A percentile compares a stretch with the other conserved stretches of the same genome.
phyloP scores from a whole-genome alignment of 2,113 vertebrate genomes.

The Actenoides hombroni region DNA sequence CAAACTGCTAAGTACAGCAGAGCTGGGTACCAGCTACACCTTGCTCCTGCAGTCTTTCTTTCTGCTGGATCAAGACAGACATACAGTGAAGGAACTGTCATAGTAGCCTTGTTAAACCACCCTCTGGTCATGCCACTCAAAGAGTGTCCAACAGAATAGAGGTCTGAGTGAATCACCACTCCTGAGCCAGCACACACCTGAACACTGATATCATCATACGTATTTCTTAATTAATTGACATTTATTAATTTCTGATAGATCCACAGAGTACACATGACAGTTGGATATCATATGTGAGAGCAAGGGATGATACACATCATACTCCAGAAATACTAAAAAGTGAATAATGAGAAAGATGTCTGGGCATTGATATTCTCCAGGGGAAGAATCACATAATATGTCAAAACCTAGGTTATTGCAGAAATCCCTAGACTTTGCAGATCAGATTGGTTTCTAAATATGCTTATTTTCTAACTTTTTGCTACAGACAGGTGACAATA shows the following conservation, averaged over 20 bases:
- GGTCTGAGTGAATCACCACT: too few relatives aligned
- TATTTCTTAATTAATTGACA: not conserved
- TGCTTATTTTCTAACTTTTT: not conserved
- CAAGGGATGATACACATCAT: not conserved
- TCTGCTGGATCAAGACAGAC: not conserved
- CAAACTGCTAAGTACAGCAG: not conserved
- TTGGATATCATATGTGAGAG: not conserved
- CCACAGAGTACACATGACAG: not conserved
- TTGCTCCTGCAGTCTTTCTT: not conserved
- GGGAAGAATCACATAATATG: not conserved
- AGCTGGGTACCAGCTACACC: not conserved
- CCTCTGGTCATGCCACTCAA: not conserved
- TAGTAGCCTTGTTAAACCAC: not conserved
- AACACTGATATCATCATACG: not conserved
- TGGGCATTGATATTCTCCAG: not conserved
- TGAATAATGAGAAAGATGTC: not conserved
- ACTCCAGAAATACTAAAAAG: not conserved
- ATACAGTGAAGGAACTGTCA: not conserved
- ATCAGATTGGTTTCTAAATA: not conserved
- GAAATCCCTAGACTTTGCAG: not conserved
- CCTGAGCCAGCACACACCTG: not conserved
- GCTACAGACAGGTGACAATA: not conserved
- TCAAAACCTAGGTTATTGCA: not conserved
- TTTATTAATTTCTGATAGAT: not conserved
- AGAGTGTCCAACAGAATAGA: not conserved